Evolutionary conservation across 1,140 invertebrate species (phyloP).

Genomic region (Drosophila elegans): DNA sequence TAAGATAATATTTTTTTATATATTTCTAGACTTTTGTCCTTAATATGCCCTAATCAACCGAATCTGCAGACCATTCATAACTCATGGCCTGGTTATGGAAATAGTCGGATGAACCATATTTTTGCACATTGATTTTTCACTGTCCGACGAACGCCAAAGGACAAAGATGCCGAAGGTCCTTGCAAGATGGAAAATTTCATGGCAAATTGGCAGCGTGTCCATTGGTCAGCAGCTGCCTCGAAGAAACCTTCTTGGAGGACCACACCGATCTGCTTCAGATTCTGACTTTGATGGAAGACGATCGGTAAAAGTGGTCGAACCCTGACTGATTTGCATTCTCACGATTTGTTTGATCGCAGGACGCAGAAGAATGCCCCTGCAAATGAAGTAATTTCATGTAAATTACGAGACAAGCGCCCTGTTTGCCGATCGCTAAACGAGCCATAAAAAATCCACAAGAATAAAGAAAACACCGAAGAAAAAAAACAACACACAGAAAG

Average conservation of each 20-base stretch:
- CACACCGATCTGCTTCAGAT: slow-evolving; percentile 19
- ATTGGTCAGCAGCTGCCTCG: slow-evolving; percentile 44
- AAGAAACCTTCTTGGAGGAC: slow-evolving; percentile 7
- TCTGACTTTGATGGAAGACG: slow-evolving; percentile 43
- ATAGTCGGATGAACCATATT: slow-evolving; percentile 20
- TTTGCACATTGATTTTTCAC: slow-evolving; percentile 50
- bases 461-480: slow-evolving; percentile 3
- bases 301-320: neutral
- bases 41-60: neutral
- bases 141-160: slow-evolving; percentile 40
- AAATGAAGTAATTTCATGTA: slow-evolving; percentile 83
- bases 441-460: slow-evolving; percentile 70
- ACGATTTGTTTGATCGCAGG: slow-evolving; percentile 41
- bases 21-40: neutral
- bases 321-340: slow-evolving; percentile 53
- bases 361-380: slow-evolving; percentile 27
- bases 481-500: slow-evolving; percentile 6
- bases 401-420: slow-evolving; percentile 81
- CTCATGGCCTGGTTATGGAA: slow-evolving; percentile 33
- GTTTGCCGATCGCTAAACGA: slow-evolving; percentile 72
- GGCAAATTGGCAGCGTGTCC: slow-evolving; percentile 72
- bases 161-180: slow-evolving; percentile 42
- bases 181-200: slow-evolving; percentile 68
- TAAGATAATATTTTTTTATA: neutral
- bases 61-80: slow-evolving; percentile 25